Conservation (phyloP, 2,113 vertebrate genomes). For the Paracanthobrama guichenoti region DNA sequence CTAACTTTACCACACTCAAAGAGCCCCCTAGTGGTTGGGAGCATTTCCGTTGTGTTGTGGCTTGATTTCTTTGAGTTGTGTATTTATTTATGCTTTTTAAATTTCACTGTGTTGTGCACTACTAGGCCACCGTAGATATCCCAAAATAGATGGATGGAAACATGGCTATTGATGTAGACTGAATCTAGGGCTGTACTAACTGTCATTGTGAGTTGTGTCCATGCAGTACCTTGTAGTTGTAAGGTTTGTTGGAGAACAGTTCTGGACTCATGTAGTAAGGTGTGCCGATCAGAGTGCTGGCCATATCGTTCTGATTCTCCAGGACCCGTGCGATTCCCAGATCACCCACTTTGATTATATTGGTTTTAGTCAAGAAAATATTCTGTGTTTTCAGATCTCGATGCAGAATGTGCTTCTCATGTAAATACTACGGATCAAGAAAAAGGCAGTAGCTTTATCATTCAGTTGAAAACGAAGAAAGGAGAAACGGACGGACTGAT, state of each 20-base stretch:
- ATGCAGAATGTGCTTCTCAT: conserved; percentile 93
- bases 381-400: conserved; percentile 98
- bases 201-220: not conserved
- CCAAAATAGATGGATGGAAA: no score
- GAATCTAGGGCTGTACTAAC: not conserved
- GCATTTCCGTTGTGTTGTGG: no score
- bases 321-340: conserved; percentile 93
- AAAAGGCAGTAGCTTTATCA: not conserved
- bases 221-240: conserved; percentile 92
- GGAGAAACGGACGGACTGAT: not conserved
- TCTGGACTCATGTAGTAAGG: conserved; percentile 99
- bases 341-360: conserved; percentile 98
- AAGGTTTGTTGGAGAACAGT: conserved; percentile 93
- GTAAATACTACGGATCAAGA: conserved; percentile 84
- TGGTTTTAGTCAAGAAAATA: conserved; percentile 93
- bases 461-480: not conserved
- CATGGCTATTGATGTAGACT: not conserved
- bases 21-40: no score
- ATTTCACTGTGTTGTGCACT: no score
- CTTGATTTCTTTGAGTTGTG: no score
- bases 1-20: no score
- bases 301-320: conserved; percentile 95
- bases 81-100: no score
- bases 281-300: conserved; percentile 94
- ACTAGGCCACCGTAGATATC: no score